phyloP scores from a whole-genome alignment of 2,888 invertebrate species.

The Xanthia togata region DNA sequence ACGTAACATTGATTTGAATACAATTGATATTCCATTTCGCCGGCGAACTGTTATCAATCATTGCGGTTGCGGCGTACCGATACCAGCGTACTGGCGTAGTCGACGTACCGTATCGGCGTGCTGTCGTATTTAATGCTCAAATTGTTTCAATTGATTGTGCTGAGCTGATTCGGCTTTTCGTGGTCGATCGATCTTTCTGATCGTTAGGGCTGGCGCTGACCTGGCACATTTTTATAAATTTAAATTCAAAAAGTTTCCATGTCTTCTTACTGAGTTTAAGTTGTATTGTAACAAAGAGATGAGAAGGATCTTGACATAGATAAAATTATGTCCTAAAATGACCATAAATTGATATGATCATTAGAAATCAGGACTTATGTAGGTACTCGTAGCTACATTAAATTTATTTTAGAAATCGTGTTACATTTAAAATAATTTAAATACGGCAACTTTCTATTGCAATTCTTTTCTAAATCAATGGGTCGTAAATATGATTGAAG shows the following conservation, averaged over 20 bases:
- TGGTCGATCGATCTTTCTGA: constrained; percentile 57
- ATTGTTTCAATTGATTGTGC: constrained; percentile 67
- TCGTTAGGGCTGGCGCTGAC: constrained; percentile 42
- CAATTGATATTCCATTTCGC: constrained; percentile 50
- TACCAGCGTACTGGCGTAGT: constrained; percentile 45
- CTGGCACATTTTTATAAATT: neutral
- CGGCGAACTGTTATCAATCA: constrained; percentile 65
- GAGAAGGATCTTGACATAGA: neutral
- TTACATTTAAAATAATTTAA: neutral
- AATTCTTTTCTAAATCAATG: constrained; percentile 19
- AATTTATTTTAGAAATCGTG: neutral
- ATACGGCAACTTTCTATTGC: constrained; percentile 12
- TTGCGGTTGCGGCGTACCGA: constrained; percentile 57
- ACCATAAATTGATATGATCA: neutral
- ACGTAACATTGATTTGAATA: constrained; percentile 43
- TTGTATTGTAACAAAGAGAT: neutral
- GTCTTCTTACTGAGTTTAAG: neutral
- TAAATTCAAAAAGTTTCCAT: neutral
- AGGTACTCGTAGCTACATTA: too few relatives aligned
- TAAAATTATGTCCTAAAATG: neutral
- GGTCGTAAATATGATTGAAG: constrained; percentile 10
- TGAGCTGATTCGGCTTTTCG: constrained; percentile 64
- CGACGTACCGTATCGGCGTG: constrained; percentile 46
- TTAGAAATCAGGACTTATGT: neutral
- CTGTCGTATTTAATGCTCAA: constrained; percentile 65